Evolutionary conservation across 2,888 invertebrate genomes (phyloP), one percentile per base, ranked within the genome.

Genomic region (Silvanus unidentatus): DNA sequence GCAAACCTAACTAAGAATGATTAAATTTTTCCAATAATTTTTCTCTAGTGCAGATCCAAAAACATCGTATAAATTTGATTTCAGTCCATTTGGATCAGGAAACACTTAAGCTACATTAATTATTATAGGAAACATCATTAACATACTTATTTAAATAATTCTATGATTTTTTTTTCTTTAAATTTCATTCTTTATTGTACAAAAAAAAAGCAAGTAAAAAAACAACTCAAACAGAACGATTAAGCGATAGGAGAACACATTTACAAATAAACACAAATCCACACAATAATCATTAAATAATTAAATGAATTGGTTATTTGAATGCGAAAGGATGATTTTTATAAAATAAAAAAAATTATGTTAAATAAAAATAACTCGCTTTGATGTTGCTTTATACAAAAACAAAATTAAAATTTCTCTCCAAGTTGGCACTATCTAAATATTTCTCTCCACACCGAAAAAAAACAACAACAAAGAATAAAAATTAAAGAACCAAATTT

Each of bases 371-470:
- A n/a, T n/a, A n/a, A n/a, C n/a, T n/a, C n/a, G n/a, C n/a, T n/a
- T n/a, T n/a, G n/a, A n/a, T n/a, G n/a, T n/a, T n/a, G n/a, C n/a
- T n/a, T n/a, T n/a, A n/a, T n/a, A n/a, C n/a, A n/a, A n/a, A n/a
- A n/a, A n/a, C n/a, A n/a, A n/a, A n/a, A n/a, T n/a, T n/a, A n/a
- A n/a, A n/a, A n/a, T 22, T 22, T 22, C 22, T 22, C 22, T 49
- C 49, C 57, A 58, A 58, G 57, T 60, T 60, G 60, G 60, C 60
- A 59, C 50, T 50, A 60, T 59, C 60, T 60, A 60, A 60, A 60
- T 60, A 60, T 57, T 40, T 40, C 12, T 34, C 12, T 15, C 32
- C 28, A 13, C 34, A n/a, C n/a, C n/a, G n/a, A n/a, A n/a, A n/a
- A n/a, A n/a, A n/a, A n/a, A n/a, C 35, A 16, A 34, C 30, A 47